phyloP scores from a whole-genome alignment of 2,113 vertebrate species.

The Acanthochromis polyacanthus region DNA sequence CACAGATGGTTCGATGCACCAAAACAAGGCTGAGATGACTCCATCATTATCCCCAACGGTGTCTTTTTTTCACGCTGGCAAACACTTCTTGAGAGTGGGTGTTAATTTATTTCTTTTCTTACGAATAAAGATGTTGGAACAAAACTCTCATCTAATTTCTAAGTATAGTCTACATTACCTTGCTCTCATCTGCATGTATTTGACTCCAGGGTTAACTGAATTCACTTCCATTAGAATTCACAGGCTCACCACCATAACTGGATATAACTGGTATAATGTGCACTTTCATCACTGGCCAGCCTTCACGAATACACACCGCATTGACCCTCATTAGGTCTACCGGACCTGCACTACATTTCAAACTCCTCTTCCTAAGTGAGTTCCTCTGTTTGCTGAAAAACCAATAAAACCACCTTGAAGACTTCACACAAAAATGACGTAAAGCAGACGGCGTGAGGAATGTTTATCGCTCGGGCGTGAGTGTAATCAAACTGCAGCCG shows the following conservation, averaged over 20 bases:
- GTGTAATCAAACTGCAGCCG: slow-evolving; percentile 22
- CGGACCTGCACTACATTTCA: slow-evolving; percentile 31
- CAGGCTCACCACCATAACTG: slow-evolving; percentile 28
- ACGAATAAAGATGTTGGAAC: slow-evolving; percentile 16
- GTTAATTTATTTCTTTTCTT: neutral
- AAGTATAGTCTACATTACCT: slow-evolving; percentile 15
- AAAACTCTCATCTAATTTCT: neutral
- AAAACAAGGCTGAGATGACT: slow-evolving; percentile 24
- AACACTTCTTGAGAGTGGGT: neutral
- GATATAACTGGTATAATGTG: slow-evolving; percentile 10
- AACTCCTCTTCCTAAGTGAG: slow-evolving; percentile 22
- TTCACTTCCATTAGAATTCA: slow-evolving; percentile 50
- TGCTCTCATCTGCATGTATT: slow-evolving; percentile 57
- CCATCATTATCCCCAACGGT: slow-evolving; percentile 10
- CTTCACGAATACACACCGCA: neutral
- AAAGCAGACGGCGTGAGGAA: slow-evolving; percentile 18
- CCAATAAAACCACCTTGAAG: slow-evolving; percentile 35
- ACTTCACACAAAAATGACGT: neutral
- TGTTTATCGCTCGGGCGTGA: neutral
- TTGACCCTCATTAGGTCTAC: slow-evolving; percentile 47
- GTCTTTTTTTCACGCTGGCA: slow-evolving; percentile 20
- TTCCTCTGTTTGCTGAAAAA: slow-evolving; percentile 9
- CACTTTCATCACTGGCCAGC: slow-evolving; percentile 15
- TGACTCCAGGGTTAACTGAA: slow-evolving; percentile 60
- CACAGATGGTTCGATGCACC: slow-evolving; percentile 26